Percentiles rank a stretch among this genome's conserved stretches.
Conservation (phyloP, 2,888 invertebrate species). For the Prosapia bicincta region DNA sequence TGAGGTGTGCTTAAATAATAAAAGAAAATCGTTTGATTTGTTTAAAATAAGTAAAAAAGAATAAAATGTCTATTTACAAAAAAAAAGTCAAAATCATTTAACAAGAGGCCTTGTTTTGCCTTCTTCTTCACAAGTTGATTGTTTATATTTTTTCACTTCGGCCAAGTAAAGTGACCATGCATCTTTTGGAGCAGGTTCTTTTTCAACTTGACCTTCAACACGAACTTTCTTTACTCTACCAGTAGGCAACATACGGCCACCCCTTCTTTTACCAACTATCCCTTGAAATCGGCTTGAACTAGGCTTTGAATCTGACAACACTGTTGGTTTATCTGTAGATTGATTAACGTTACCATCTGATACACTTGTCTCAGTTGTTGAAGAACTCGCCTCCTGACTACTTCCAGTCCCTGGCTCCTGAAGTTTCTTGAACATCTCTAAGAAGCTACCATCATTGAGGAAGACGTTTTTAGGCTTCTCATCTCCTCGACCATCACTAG, state of each 20-base stretch:
- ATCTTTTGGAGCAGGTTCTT: slow-evolving; percentile 57
- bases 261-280: slow-evolving; percentile 73
- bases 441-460: slow-evolving; percentile 86
- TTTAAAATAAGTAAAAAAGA: not conserved
- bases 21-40: not conserved
- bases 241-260: slow-evolving; percentile 83
- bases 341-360: not conserved
- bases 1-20: not conserved
- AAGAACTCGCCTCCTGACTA: not conserved
- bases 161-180: slow-evolving; percentile 93
- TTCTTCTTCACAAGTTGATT: slow-evolving; percentile 89
- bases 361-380: not conserved
- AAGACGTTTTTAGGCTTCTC: slow-evolving; percentile 58
- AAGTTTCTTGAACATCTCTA: slow-evolving; percentile 91
- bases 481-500: slow-evolving; percentile 28
- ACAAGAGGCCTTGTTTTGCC: slow-evolving; percentile 83
- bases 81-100: slow-evolving; percentile 60
- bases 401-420: slow-evolving; percentile 51
- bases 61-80: slow-evolving; percentile 41
- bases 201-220: slow-evolving; percentile 54
- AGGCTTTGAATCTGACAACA: not conserved
- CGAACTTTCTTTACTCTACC: slow-evolving; percentile 85
- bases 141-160: slow-evolving; percentile 89
- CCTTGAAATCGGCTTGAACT: not conserved
- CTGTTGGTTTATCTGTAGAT: not conserved